Evolutionary conservation across 2,113 vertebrate species (phyloP).

Genomic region (Cyanistes caeruleus): DNA sequence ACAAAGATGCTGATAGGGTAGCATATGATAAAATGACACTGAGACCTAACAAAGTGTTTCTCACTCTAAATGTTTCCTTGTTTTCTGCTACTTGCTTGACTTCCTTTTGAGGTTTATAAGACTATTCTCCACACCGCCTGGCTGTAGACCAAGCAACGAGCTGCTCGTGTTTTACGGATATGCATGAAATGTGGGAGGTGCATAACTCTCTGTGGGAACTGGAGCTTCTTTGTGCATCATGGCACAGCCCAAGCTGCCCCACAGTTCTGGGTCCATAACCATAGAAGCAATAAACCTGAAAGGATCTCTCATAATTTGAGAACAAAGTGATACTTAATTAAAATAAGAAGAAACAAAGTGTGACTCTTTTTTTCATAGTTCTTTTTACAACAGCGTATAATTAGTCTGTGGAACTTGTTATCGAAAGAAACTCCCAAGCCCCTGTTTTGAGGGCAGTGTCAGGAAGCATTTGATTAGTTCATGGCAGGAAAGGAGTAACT

Average conservation of each 20-base stretch:
- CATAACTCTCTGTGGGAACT: neutral
- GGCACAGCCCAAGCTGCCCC: neutral
- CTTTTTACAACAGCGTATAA: neutral
- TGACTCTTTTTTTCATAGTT: neutral
- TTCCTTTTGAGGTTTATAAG: neutral
- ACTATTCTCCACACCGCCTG: neutral
- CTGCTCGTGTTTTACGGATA: fast-evolving
- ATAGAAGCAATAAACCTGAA: neutral
- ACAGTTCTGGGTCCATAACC: neutral
- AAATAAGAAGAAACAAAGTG: neutral
- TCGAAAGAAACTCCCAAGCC: neutral
- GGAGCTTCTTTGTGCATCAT: neutral
- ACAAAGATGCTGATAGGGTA: neutral
- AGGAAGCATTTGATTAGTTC: neutral
- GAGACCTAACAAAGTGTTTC: neutral
- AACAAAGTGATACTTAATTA: neutral
- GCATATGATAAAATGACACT: neutral
- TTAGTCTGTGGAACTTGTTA: neutral
- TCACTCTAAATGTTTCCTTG: neutral
- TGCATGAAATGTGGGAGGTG: neutral
- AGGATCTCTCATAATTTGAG: neutral
- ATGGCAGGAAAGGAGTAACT: neutral
- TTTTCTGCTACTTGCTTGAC: neutral
- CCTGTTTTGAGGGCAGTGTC: neutral
- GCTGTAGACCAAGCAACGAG: neutral